Conservation (phyloP, 1,140 invertebrate species). For the Calosoma granatense region DNA sequence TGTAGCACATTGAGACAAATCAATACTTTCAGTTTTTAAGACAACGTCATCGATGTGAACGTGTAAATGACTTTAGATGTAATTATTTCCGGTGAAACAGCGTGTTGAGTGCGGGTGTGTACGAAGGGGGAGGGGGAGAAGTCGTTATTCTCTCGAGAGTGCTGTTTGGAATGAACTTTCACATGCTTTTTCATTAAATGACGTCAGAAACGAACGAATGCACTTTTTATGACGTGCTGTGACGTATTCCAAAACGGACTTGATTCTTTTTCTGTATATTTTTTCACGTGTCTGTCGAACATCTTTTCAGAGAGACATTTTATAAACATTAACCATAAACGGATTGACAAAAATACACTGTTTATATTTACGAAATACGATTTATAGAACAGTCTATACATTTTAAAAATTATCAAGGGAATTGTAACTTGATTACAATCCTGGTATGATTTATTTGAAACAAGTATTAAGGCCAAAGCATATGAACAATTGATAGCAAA, state of each 20-base stretch:
- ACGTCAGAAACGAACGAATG: background rate
- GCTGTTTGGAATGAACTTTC: background rate
- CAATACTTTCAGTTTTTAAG: background rate
- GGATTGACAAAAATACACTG: background rate
- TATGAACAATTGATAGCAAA: no score
- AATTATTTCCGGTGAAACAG: background rate
- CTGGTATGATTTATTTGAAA: no score
- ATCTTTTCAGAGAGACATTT: no score
- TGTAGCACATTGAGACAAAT: background rate
- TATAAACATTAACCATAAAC: no score
- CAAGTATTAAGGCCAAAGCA: no score
- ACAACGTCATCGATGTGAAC: background rate
- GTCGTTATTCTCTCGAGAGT: background rate
- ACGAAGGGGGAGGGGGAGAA: no score
- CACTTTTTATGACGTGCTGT: background rate
- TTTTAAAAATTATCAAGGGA: background rate
- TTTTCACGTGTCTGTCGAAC: background rate
- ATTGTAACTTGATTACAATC: no score
- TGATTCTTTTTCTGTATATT: background rate
- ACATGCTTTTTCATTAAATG: background rate
- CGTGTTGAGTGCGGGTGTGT: no score
- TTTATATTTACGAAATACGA: background rate
- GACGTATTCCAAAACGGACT: background rate
- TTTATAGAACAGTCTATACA: background rate
- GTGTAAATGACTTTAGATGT: background rate